Percentiles rank a stretch among this genome's conserved stretches.
Conservation (phyloP, 1,140 invertebrate genomes). For the Oedothorax gibbosus region DNA sequence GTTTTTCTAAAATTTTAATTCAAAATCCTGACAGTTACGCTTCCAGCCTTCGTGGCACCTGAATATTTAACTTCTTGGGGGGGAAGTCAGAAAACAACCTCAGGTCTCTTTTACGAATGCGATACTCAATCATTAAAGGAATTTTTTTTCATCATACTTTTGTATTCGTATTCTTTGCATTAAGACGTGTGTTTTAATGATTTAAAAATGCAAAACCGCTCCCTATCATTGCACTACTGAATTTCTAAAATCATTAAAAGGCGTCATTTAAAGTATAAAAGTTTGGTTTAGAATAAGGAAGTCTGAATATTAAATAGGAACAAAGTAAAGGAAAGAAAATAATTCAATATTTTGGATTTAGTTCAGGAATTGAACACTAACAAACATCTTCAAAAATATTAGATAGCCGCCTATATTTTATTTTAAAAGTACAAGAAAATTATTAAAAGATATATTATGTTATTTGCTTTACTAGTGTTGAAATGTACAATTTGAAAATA, state of each 20-base stretch:
- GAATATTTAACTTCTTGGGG: constrained; percentile 48
- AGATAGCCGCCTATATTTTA: no score
- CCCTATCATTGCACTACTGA: constrained; percentile 1
- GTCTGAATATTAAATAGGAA: constrained; percentile 7
- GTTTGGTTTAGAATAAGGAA: constrained; percentile 6
- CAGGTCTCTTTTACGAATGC: constrained; percentile 7
- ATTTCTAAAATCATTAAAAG: constrained; percentile 51
- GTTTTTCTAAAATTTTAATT: constrained; percentile 49
- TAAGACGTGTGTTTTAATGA: constrained; percentile 49
- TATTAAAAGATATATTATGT: no score
- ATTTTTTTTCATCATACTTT: constrained; percentile 14
- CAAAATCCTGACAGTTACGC: constrained; percentile 53
- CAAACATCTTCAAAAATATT: no score
- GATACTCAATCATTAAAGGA: constrained; percentile 55
- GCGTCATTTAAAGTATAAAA: constrained; percentile 15
- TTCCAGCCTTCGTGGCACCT: constrained; percentile 34
- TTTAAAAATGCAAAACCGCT: constrained; percentile 51
- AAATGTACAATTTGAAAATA: no score
- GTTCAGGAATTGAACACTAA: no score
- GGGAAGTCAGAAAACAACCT: constrained; percentile 1
- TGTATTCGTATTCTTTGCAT: no score
- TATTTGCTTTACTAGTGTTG: no score
- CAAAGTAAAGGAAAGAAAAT: constrained; percentile 1
- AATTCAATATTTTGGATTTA: not conserved
- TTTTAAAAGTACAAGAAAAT: no score